Evolutionary conservation across 2,888 invertebrate species (phyloP), one percentile per base, ranked within the genome.

Genomic region (Acleris laterana): DNA sequence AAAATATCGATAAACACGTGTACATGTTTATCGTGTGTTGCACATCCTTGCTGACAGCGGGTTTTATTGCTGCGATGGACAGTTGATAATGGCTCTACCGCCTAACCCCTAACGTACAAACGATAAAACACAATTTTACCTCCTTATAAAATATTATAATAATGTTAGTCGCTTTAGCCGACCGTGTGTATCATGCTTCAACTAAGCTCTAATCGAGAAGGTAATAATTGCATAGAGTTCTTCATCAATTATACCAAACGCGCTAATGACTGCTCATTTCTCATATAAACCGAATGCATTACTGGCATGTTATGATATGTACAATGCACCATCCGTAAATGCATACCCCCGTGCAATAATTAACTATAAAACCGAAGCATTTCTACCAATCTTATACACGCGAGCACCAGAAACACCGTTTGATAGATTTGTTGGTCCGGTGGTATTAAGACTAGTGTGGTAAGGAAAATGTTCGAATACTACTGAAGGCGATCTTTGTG

Each of bases 171-270:
- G 19, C 9, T 13, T 49, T 28, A 17, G n/a, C 9, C 13, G 50
- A 5, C 52, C 19, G 57, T 66, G 66, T 57, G 62, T 62, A n/a
- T 16, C 32, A 66, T 56, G 51, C 56, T 51, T 62, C n/a, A 51
- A 42, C 53, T 50, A 60, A 57, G 61, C 46, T 51, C 28, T 48
- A 38, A 42, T 28, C 56, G 7, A 57, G 28, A 44, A 38, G 22
- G n/a, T 46, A 46, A 5, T 66, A 66, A 65, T 65, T 60, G 55
- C 55, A 16, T 25, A 17, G 55, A 50, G 60, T 56, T 56, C 46
- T 46, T 51, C 57, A 48, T 56, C 56, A 66, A 66, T 62, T 62
- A 66, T 62, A 65, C 57, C 32, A 66, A 66, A 57, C 46, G 46
- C 44, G 56, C 46, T 62, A 66, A 66, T 56, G 46, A 28, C 38